These are phyloP conservation scores for Tetranychus truncatus DNA, from an alignment of 2,888 invertebrate genomes.

Conservation along the genomic window DNA sequence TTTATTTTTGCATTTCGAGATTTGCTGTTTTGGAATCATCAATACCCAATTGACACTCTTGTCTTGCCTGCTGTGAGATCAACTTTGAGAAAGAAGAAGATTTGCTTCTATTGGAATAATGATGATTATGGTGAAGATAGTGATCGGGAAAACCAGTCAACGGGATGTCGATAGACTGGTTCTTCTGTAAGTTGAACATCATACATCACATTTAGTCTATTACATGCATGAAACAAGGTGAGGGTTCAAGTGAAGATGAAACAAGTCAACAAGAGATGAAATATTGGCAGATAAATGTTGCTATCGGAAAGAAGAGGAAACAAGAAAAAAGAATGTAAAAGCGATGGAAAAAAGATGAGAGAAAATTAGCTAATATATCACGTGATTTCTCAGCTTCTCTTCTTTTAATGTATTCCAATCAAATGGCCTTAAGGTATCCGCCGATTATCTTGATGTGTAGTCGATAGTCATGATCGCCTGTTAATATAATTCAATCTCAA, in stretches of 20 bases:
- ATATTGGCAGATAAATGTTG: background rate
- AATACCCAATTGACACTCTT: background rate
- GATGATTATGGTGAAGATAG: too few relatives aligned
- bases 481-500: background rate
- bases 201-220: background rate
- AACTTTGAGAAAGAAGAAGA: background rate
- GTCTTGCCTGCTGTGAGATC: background rate
- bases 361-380: background rate
- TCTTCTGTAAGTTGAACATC: background rate
- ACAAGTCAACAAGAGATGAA: background rate
- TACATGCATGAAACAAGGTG: background rate
- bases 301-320: background rate
- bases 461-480: background rate
- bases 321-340: too few relatives aligned
- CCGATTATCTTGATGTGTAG: background rate
- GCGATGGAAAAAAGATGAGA: background rate
- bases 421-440: background rate
- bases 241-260: background rate
- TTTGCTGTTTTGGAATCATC: background rate
- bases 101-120: background rate
- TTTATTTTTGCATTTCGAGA: too few relatives aligned
- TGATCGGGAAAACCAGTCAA: background rate
- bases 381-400: background rate
- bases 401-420: background rate
- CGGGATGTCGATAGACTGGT: background rate